Percentiles rank a stretch among this genome's conserved stretches.
Evolutionary conservation across 2,113 vertebrate genomes (phyloP).

Genomic region (Nyctereutes procyonoides): DNA sequence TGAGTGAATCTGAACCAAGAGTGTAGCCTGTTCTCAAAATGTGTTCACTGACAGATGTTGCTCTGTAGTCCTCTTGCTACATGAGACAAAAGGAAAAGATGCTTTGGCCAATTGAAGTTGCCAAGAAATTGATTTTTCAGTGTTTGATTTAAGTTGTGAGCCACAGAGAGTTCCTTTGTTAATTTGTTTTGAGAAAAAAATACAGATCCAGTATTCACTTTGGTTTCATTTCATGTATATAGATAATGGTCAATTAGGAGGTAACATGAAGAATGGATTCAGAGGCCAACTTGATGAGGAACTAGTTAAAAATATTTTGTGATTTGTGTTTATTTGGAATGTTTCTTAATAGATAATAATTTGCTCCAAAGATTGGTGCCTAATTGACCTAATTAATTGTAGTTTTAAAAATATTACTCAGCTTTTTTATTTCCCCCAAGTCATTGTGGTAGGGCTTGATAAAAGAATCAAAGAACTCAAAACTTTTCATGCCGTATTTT

Average conservation of each 20-base stretch:
- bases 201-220: neutral
- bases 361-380: constrained; percentile 32
- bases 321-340: constrained; percentile 45
- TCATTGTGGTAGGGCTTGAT: neutral
- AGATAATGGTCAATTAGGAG: neutral
- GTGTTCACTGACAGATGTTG: neutral
- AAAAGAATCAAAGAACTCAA: neutral
- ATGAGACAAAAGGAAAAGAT: neutral
- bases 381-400: constrained; percentile 30
- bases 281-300: constrained; percentile 55
- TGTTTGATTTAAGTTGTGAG: constrained; percentile 11
- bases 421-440: constrained; percentile 24
- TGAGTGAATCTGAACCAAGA: constrained; percentile 64
- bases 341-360: constrained; percentile 8
- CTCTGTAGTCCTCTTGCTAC: neutral
- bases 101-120: neutral
- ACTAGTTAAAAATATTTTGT: neutral
- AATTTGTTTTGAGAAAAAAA: constrained; percentile 62
- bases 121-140: constrained; percentile 27
- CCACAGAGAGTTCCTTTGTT: neutral
- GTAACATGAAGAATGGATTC: neutral
- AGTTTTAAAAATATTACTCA: constrained; percentile 62
- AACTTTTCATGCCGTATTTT: neutral
- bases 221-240: neutral
- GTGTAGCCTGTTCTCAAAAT: constrained; percentile 44